Conservation (phyloP, 2,888 invertebrate genomes). For the Brenthis hecate region DNA sequence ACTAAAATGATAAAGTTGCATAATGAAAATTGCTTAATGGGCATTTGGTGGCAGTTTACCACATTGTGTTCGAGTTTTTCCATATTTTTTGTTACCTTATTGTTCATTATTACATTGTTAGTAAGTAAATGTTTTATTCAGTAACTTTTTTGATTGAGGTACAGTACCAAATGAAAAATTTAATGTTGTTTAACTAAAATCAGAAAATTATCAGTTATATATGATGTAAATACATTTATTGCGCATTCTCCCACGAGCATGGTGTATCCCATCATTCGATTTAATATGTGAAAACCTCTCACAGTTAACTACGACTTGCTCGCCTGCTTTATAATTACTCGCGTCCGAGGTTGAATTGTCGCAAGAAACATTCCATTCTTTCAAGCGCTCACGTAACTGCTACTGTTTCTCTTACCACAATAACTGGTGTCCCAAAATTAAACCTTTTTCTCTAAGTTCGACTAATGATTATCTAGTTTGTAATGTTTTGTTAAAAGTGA, state of each 20-base stretch:
- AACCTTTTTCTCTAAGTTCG: conserved; percentile 13
- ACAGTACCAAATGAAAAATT: not conserved
- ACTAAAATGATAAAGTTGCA: conserved; percentile 22
- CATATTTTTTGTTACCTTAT: conserved; percentile 57
- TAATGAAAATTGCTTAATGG: conserved; percentile 37
- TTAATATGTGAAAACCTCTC: conserved; percentile 66
- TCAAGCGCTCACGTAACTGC: conserved; percentile 64
- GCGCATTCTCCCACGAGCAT: conserved; percentile 60
- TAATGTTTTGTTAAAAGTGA: conserved; percentile 13
- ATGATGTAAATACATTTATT: conserved; percentile 51
- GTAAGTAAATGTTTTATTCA: conserved; percentile 3
- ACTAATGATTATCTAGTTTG: conserved; percentile 3
- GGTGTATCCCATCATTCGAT: conserved; percentile 49
- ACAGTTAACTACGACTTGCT: conserved; percentile 52
- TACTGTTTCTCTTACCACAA: conserved; percentile 41
- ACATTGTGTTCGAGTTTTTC: conserved; percentile 51
- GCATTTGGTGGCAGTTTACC: conserved; percentile 34
- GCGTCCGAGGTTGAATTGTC: conserved; percentile 70
- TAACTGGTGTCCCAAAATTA: conserved; percentile 19
- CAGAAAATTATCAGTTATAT: conserved; percentile 19
- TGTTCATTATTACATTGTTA: conserved; percentile 67
- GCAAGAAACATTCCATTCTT: conserved; percentile 71
- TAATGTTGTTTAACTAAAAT: no score
- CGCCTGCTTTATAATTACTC: conserved; percentile 58
- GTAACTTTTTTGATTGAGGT: not conserved